Evolutionary conservation across 2,888 invertebrate species (phyloP), one percentile per base, ranked within the genome.

Genomic region (Drosophila sordidapex): DNA sequence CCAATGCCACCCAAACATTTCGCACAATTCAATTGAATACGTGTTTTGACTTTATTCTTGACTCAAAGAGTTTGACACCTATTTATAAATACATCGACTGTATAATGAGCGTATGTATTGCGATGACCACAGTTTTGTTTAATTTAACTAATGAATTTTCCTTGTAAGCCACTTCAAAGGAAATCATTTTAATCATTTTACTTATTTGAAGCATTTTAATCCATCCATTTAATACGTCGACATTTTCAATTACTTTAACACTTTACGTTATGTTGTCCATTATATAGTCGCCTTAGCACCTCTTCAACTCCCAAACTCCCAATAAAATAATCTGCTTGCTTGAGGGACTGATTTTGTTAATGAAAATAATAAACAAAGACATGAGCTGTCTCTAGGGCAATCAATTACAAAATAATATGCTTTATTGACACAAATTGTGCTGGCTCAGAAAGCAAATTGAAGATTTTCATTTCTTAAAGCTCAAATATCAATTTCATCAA

Each of bases 141-240:
- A 58, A 75, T 73, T 88, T 75, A 57, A 43, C 64, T 83, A 83
- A 76, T 86, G 79, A 81, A 70, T 74, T 70, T 76, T 53, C 40
- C 25, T 25, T 53, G 56, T 7, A n/a, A 38, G 60, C 51, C 79
- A 76, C 66, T 70, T 83, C 65, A 70, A 86, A 48, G 65, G 33
- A 40, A 35, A 48, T 29, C 15, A 61, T 43, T 35, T 27, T 27
- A 38, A 73, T 65, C n/a, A 62, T 13, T 56, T 56, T 21, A 59
- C 51, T 27, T 31, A 33, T 38, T 43, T 21, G 10, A 33, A 46
- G 54, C 49, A 68, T n/a, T 31, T 58, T 60, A 35, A 36, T 6
- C 51, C 18, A 54, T 46, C 51, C 59, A 10, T 29, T 29, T 6
- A 29, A 7, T 29, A 6, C 27, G 33, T 53, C 38, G 35, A 49